These are phyloP conservation scores for Mesoligia furuncula DNA, from an alignment of 2,888 invertebrate genomes.

Conservation along the genomic window DNA sequence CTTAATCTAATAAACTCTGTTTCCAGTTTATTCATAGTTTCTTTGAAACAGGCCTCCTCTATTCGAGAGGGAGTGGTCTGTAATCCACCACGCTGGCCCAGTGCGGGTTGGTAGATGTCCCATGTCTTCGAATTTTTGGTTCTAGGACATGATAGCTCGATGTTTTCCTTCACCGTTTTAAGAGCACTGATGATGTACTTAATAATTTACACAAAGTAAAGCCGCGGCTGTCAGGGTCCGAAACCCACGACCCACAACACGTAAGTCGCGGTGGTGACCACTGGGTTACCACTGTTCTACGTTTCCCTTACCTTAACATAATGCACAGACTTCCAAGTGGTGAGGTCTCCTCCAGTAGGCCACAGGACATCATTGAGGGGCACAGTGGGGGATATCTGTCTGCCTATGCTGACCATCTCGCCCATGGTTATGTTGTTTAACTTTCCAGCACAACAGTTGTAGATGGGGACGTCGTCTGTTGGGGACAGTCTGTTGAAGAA, in stretches of 20 bases:
- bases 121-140: no score
- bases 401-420: conserved; percentile 91
- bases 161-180: no score
- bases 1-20: no score
- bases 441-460: conserved; percentile 95
- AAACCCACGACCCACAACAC: no score
- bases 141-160: no score
- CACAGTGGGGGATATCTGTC: conserved; percentile 84
- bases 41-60: neutral
- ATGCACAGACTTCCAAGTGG: conserved; percentile 91
- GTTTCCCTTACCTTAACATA: conserved; percentile 89
- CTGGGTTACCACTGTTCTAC: neutral
- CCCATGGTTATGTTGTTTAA: conserved; percentile 92
- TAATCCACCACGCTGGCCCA: neutral
- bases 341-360: conserved; percentile 91
- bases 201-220: no score
- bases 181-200: no score
- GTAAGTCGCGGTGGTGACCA: neutral
- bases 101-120: no score
- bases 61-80: neutral
- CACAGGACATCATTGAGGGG: conserved; percentile 94
- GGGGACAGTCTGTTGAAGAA: conserved; percentile 71
- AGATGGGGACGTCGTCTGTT: conserved; percentile 91
- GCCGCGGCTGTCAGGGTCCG: no score
- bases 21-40: no score